phyloP scores from a whole-genome alignment of 2,888 invertebrate genomes.

The Anticlea derivata region DNA sequence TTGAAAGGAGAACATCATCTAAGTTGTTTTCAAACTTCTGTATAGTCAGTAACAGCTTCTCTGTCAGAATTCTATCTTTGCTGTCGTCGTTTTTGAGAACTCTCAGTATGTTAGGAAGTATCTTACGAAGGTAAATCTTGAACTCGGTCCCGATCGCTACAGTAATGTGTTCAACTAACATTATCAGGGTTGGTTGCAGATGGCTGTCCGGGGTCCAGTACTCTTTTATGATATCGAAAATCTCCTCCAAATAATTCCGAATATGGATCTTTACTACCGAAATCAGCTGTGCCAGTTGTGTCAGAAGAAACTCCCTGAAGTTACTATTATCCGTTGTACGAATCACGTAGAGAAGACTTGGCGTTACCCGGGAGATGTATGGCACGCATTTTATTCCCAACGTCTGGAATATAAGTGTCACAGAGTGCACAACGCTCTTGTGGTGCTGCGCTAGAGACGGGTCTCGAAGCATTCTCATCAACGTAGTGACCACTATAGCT shows the following conservation, averaged over 20 bases:
- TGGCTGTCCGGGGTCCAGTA: conserved; percentile 95
- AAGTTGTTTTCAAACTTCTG: conserved; percentile 97
- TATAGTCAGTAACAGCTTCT: conserved; percentile 92
- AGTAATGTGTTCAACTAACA: conserved; percentile 96
- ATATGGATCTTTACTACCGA: conserved; percentile 98
- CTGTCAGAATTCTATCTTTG: conserved; percentile 91
- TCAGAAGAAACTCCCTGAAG: conserved; percentile 96
- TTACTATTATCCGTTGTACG: conserved; percentile 90
- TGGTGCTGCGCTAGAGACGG: conserved; percentile 95
- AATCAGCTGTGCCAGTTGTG: conserved; percentile 96
- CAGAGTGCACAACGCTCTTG: conserved; percentile 97
- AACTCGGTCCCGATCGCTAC: conserved; percentile 97
- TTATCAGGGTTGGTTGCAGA: conserved; percentile 94
- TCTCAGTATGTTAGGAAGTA: conserved; percentile 96
- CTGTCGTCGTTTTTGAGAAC: conserved; percentile 96
- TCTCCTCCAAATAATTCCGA: conserved; percentile 96
- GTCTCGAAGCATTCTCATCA: conserved; percentile 97
- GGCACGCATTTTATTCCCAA: conserved; percentile 97
- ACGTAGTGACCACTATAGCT: conserved; percentile 96
- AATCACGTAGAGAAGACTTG: conserved; percentile 94
- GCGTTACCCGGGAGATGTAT: conserved; percentile 95
- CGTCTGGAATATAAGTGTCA: conserved; percentile 98
- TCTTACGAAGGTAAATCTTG: conserved; percentile 95
- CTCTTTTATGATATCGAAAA: conserved; percentile 95
- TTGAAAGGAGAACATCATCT: conserved; percentile 96